A percentile compares a stretch with the other conserved stretches of the same genome.
These are phyloP conservation scores for Homalodisca vitripennis DNA, from an alignment of 1,140 invertebrate genomes.

Conservation along the genomic window DNA sequence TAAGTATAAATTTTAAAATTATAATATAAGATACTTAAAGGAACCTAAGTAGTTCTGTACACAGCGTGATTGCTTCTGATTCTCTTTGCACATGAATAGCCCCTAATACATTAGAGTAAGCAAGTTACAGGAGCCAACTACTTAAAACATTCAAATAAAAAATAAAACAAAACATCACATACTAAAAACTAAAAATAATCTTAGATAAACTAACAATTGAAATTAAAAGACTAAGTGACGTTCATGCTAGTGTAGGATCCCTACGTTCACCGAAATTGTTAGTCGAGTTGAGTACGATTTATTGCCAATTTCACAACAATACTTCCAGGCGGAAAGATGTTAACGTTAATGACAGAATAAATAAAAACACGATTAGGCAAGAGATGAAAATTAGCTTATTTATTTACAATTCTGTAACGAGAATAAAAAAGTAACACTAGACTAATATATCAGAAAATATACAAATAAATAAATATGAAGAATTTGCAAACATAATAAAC, in stretches of 20 bases:
- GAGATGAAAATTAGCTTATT: slow-evolving; percentile 12
- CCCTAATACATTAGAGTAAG: slow-evolving; percentile 16
- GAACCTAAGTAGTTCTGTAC: slow-evolving; percentile 30
- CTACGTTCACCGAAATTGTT: slow-evolving; percentile 15
- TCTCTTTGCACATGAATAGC: slow-evolving; percentile 14
- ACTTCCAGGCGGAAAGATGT: slow-evolving; percentile 4
- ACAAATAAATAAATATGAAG: slow-evolving; percentile 26
- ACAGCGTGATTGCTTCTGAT: slow-evolving; percentile 13
- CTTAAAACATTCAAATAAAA: slow-evolving; percentile 26
- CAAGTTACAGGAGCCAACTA: slow-evolving; percentile 23
- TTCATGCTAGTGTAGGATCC: slow-evolving; percentile 20
- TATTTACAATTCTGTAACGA: slow-evolving; percentile 13
- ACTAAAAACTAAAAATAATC: slow-evolving; percentile 20
- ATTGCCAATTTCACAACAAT: neutral
- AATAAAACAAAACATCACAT: slow-evolving; percentile 26
- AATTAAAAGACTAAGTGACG: slow-evolving; percentile 19
- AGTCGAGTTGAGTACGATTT: neutral
- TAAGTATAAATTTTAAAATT: slow-evolving; percentile 33
- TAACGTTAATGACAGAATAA: slow-evolving; percentile 15
- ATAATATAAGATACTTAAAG: slow-evolving; percentile 32
- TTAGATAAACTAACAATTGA: slow-evolving; percentile 25
- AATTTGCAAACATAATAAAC: slow-evolving; percentile 20
- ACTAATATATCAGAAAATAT: slow-evolving; percentile 2
- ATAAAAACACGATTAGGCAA: slow-evolving; percentile 18
- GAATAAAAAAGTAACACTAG: slow-evolving; percentile 13